These are phyloP conservation scores for Drosophila micromelanica DNA, from an alignment of 1,140 invertebrate genomes.

Conservation along the genomic window DNA sequence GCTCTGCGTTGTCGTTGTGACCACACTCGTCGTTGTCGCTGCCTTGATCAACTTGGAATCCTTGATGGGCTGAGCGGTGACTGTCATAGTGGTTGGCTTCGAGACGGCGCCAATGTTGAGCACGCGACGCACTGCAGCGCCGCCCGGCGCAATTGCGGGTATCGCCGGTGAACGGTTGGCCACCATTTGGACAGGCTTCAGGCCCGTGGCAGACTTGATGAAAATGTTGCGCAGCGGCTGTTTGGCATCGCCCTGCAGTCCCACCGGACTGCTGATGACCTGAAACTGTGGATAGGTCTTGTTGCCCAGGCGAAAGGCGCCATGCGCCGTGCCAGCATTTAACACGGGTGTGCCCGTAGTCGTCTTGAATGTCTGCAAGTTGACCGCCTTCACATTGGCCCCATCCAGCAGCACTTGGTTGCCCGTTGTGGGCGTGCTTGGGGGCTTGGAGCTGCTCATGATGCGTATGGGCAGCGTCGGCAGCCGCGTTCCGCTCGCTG, in stretches of 20 bases:
- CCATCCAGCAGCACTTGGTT: slow-evolving; percentile 48
- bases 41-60: slow-evolving; percentile 49
- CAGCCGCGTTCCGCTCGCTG: slow-evolving; percentile 20
- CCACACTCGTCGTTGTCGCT: slow-evolving; percentile 3
- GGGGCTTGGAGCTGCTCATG: slow-evolving; percentile 55
- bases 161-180: slow-evolving; percentile 36
- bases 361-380: slow-evolving; percentile 56
- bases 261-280: slow-evolving; percentile 48
- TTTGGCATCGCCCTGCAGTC: slow-evolving; percentile 47
- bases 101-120: slow-evolving; percentile 51
- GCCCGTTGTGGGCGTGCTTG: slow-evolving; percentile 16
- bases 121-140: slow-evolving; percentile 55
- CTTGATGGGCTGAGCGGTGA: slow-evolving; percentile 15
- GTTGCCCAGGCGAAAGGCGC: slow-evolving; percentile 46
- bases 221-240: slow-evolving; percentile 46
- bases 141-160: slow-evolving; percentile 41
- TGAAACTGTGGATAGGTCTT: slow-evolving; percentile 63
- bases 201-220: slow-evolving; percentile 54
- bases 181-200: slow-evolving; percentile 67
- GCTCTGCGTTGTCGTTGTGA: slow-evolving; percentile 3
- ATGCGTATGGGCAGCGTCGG: slow-evolving; percentile 62
- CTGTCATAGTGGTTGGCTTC: slow-evolving; percentile 41
- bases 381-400: slow-evolving; percentile 42
- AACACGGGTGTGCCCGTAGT: slow-evolving; percentile 14
- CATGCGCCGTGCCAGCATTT: slow-evolving; percentile 8